A percentile compares a stretch with the other conserved stretches of the same genome.
Evolutionary conservation across 2,113 vertebrate genomes (phyloP).

Genomic region (Microtus pennsylvanicus): DNA sequence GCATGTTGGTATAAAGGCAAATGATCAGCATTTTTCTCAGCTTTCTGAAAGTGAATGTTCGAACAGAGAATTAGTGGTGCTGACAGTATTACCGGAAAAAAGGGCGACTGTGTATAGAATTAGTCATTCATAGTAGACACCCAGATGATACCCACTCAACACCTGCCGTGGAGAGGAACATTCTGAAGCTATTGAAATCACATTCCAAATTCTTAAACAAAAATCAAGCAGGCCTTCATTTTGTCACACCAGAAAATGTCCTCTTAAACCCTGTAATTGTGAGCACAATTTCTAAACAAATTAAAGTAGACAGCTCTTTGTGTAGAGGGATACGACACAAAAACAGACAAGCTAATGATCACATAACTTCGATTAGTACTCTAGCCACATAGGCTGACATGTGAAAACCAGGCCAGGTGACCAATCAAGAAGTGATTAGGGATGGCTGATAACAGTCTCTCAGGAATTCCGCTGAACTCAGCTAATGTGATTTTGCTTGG

Average conservation of each 20-base stretch:
- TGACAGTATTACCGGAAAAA: background rate
- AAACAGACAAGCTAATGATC: background rate
- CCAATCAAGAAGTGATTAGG: constrained; percentile 1
- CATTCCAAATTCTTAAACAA: constrained; percentile 10
- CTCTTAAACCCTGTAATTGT: constrained; percentile 12
- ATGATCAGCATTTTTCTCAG: background rate
- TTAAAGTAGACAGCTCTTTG: background rate
- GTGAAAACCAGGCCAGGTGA: constrained; percentile 31
- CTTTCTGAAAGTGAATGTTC: background rate
- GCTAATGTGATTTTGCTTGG: constrained; percentile 64
- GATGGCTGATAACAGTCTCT: constrained; percentile 6
- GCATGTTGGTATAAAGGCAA: background rate
- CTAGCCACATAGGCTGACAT: background rate
- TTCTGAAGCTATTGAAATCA: background rate
- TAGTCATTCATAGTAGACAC: background rate
- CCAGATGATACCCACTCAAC: background rate
- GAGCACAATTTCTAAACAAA: background rate
- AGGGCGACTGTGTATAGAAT: background rate
- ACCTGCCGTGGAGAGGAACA: background rate
- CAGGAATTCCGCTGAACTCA: constrained; percentile 68
- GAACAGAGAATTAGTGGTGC: background rate
- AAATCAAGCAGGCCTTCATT: background rate
- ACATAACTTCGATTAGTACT: background rate
- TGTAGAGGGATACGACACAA: background rate
- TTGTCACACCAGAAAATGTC: constrained; percentile 23